Base-by-base conservation (phyloP, 1,140 invertebrate genomes). In the Centruroides vittatus region DNA sequence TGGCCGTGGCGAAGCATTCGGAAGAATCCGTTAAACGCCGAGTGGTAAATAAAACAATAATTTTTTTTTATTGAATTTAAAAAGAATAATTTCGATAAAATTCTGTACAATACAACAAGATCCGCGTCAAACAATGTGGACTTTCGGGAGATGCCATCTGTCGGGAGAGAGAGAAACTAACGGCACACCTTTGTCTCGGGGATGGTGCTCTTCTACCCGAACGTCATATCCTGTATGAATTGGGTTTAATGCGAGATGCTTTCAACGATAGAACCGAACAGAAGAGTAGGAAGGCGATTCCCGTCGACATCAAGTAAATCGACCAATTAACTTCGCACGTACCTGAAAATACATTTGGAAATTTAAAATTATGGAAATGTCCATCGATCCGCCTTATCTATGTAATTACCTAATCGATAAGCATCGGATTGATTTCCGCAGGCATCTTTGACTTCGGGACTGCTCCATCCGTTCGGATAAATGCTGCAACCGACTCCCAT, bases 401-500 rank as follows among this genome's bases (percentile, higher is more conserved):
- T 3, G 3, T 46, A 34, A 76, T 78, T 73, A 85, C 84, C 84
- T 67, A 85, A 73, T 70, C 79, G 74, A 71, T 84, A 86, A 49
- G 80, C 75, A 61, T 79, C 77, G 52, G 82, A 81, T 41, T 59
- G 55, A 35, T 58, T 54, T n/a, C 82, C 82, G 67, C 84, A 86
- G 10, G 81, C 83, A 67, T 84, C 81, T 61, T 77, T 73, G 12
- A 85, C 80, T 73, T 85, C 82, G 49, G 76, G 72, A 69, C 81
- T 84, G 68, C 82, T 81, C 82, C 82, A 85, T 58, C 84, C 84
- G 59, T 84, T 73, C 3, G 84, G 84, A 70, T 84, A 85, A 65
- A 84, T 72, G 50, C 78, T 80, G 50, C 80, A 73, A 7, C 83
- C 83, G 23, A 75, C 76, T 58, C 78, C 76, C 65, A 84, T 83